Conservation (phyloP, 1,140 invertebrate genomes). For the Zaprionus gabonicus region DNA sequence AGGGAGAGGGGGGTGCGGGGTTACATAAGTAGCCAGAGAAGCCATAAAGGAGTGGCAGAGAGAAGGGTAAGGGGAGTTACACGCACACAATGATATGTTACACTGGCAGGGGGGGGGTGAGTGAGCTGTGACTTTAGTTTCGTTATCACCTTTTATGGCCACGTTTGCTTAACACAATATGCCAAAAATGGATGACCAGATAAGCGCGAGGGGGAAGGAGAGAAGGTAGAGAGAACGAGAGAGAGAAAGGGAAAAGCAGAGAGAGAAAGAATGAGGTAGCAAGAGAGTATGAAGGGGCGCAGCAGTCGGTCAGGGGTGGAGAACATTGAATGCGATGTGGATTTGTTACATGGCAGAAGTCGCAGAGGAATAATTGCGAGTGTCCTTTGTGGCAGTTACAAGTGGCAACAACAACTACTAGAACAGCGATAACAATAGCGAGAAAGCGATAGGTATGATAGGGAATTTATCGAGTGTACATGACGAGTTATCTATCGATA, state of each 20-base stretch:
- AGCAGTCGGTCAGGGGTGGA: background rate
- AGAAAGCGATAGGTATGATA: no score
- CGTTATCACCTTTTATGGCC: conserved; percentile 42
- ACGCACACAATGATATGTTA: conserved; percentile 14
- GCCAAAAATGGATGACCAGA: background rate
- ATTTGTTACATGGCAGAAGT: no score
- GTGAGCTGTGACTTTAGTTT: conserved; percentile 21
- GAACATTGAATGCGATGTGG: no score
- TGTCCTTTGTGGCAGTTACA: no score
- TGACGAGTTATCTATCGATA: no score
- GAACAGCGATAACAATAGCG: no score
- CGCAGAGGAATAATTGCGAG: no score
- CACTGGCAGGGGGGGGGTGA: background rate
- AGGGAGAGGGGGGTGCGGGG: no score
- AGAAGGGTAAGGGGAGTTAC: background rate
- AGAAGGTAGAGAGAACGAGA: background rate
- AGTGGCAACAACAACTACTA: no score
- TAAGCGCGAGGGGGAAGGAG: background rate
- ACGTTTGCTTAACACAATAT: conserved; percentile 15
- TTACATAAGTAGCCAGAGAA: background rate
- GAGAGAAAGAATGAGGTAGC: background rate
- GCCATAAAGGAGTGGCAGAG: background rate
- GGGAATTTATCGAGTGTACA: no score
- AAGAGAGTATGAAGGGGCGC: background rate
- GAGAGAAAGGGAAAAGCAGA: background rate